Evolutionary conservation across 2,113 vertebrate species (phyloP), one percentile per base, ranked within the genome.

Genomic region (Smithornis capensis): DNA sequence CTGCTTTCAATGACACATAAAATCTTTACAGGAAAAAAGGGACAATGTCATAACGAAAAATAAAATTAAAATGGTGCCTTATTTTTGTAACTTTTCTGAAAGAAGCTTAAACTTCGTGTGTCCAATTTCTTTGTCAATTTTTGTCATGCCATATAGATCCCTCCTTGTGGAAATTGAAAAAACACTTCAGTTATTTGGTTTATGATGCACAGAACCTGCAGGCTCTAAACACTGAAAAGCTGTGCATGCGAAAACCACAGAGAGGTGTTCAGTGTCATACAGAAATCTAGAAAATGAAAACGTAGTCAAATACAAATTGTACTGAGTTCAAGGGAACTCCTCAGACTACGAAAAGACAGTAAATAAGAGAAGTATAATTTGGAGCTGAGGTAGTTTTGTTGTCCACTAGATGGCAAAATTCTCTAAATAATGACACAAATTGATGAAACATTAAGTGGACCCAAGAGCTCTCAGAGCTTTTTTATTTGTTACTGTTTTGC

Each of bases 401-500:
- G 62, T 13, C 94, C 96, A 77, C 80, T 94, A 96, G 95, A 76
- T 94, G 96, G 95, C 93, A 94, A 91, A 83, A 63, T n/a, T 49
- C 50, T 69, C 70, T 82, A 6, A 42, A 25, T 42, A 87, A 85
- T 23, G 45, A n/a, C 7, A 52, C 1, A 8, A 0, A 0, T 0
- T 13, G 10, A 70, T 38, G 18, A 70, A 85, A 65, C 8, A 16
- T 25, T 7, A 17, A 2, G 7, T 4, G n/a, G 70, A 59, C 6
- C 7, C 31, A 52, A 27, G 23, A 57, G 23, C 5, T 15, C 29
- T 47, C 13, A 5, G 4, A 31, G 7, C 3, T 59, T 75, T 75
- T 50, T 11, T 2, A 49, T 85, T 78, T 65, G n/a, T 65, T 74
- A 38, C 12, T 35, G 15, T 35, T 90, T 80, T 80, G 24, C 8